Percentiles rank a stretch among this genome's conserved stretches.
Evolutionary conservation across 1,140 invertebrate genomes (phyloP).

Genomic region (Batillaria attramentaria): DNA sequence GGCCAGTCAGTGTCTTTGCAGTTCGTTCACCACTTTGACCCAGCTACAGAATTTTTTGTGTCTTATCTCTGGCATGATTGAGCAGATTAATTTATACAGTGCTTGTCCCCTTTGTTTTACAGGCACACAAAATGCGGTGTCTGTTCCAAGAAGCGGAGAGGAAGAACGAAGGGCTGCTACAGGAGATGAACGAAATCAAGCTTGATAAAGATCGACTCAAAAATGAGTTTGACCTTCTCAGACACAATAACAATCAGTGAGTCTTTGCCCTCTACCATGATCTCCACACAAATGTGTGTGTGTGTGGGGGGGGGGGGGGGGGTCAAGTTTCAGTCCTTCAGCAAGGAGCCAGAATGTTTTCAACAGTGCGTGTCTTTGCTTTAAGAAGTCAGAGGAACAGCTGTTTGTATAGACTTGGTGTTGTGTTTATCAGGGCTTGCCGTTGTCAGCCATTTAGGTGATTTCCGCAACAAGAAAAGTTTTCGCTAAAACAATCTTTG

Average conservation of each 20-base stretch:
- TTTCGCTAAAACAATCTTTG: background rate
- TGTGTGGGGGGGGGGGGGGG: background rate
- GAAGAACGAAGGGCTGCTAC: slow-evolving; percentile 56
- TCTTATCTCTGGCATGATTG: background rate
- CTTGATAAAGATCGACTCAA: slow-evolving; percentile 51
- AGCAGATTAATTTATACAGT: background rate
- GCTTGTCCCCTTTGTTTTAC: slow-evolving; percentile 29
- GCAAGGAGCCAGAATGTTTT: no score
- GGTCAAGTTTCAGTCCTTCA: no score
- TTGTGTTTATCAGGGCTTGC: no score
- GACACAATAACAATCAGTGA: slow-evolving; percentile 59
- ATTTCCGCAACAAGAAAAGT: background rate
- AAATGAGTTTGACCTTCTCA: slow-evolving; percentile 54
- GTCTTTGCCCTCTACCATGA: slow-evolving; percentile 7
- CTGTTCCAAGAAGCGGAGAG: slow-evolving; percentile 65
- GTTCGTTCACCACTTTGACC: background rate
- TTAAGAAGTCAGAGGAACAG: no score
- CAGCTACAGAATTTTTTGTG: no score
- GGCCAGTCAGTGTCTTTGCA: background rate
- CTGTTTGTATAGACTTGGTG: no score
- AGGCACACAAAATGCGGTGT: slow-evolving; percentile 63
- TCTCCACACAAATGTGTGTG: background rate
- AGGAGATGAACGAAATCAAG: slow-evolving; percentile 60
- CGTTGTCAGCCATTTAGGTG: no score
- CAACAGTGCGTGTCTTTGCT: no score